Evolutionary conservation across 2,888 invertebrate species (phyloP).

Genomic region (Stegana nigrithorax): DNA sequence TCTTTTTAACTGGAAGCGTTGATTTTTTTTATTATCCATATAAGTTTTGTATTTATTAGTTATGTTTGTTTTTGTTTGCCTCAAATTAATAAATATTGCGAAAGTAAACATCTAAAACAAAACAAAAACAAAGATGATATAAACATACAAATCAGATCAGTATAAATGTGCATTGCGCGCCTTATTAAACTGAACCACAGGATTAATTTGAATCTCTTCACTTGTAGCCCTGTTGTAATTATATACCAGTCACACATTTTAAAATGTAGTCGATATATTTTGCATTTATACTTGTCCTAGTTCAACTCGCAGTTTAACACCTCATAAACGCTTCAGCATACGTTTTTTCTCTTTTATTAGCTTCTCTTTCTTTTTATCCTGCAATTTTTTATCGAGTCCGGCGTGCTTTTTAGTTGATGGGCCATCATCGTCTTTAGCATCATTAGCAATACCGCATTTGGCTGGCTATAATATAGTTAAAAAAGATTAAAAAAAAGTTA

Average conservation of each 20-base stretch:
- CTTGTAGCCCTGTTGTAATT: neutral
- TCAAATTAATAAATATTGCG: too few species aligned
- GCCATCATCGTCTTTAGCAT: conserved; percentile 72
- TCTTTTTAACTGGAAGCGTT: neutral
- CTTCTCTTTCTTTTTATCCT: conserved; percentile 77
- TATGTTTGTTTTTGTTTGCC: conserved; percentile 2
- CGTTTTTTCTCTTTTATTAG: conserved; percentile 86
- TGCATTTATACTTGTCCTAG: conserved; percentile 2
- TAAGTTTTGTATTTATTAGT: neutral
- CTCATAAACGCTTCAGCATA: conserved; percentile 87
- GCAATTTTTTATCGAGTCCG: conserved; percentile 78
- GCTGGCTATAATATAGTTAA: conserved; percentile 68
- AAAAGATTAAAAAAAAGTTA: neutral
- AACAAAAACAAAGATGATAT: neutral
- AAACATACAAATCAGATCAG: conserved; percentile 33
- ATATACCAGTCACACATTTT: neutral
- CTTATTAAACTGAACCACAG: conserved; percentile 21
- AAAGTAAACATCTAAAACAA: neutral
- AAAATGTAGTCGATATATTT: neutral
- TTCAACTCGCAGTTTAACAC: conserved; percentile 30
- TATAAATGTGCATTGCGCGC: conserved; percentile 43
- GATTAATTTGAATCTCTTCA: neutral
- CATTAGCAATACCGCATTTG: conserved; percentile 62
- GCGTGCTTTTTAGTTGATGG: conserved; percentile 88
- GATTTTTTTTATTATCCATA: neutral